Evolutionary conservation across 35 echinoderm and acorn worm genomes (phyloP), one percentile per base, ranked within the genome.

Genomic region (Ophiothrix spiculata): DNA sequence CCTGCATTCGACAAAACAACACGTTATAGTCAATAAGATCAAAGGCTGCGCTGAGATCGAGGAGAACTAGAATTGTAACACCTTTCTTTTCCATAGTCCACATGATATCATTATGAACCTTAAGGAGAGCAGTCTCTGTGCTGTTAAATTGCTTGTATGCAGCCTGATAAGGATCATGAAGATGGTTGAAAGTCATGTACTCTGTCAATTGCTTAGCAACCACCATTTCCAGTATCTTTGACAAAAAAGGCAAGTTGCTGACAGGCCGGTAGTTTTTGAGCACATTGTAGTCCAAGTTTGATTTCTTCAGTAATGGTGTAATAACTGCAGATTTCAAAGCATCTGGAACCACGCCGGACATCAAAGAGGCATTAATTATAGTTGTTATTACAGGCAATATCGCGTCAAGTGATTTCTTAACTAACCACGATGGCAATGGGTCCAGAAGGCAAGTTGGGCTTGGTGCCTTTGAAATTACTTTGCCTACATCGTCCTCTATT

Each of bases 41-140:
- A 36, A 90, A 90, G 1, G 88, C 49, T 79, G 28, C 33, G 16
- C 39, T 39, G 4, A 86, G 38, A 36, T 80, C 36, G 32, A 86
- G 84, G 36, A 87, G n/a, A n/a, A n/a, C 79, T 39, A 87, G 83
- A 31, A 91, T 84, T 32, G 76, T 84, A 33, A 85, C 40, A 28
- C 80, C 49, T 74, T 76, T 33, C 31, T 33, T 75, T 34, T 81
- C 90, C 35, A 56, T 86, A 11, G 84, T 2, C 78, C 75, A 81
- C 56, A 86, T 12, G 60, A 91, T 86, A 40, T 91, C 84, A 87
- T 86, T 75, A 64, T 91, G 83, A 19, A 86, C 79, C 41, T 91
- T 91, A 39, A 90, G 36, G 16, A 90, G 32, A 15, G 82, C 88
- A 0, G 88, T 90, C 41, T 85, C 82, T 3, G 88, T 91, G 11